Evolutionary conservation across 2,888 invertebrate species (phyloP).

Genomic region (Callyntrura guangdongensis): DNA sequence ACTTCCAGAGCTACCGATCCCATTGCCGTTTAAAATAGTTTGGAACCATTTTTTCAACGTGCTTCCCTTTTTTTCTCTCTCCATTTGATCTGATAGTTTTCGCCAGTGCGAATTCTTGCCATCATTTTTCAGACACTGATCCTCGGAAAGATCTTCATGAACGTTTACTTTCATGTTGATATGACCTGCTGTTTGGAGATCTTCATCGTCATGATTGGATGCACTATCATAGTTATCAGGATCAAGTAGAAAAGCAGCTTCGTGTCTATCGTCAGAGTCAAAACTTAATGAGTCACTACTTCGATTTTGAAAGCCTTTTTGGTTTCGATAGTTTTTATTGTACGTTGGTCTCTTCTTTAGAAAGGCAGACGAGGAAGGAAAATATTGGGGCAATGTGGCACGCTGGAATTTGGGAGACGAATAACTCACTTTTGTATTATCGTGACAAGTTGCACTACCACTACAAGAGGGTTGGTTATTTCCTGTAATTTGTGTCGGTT

Average conservation of each 20-base stretch:
- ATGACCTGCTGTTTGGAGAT: constrained; percentile 47
- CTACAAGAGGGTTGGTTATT: not conserved
- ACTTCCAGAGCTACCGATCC: constrained; percentile 76
- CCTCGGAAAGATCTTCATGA: constrained; percentile 52
- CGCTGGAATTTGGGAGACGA: constrained; percentile 42
- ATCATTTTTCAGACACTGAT: constrained; percentile 12
- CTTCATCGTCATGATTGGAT: constrained; percentile 62
- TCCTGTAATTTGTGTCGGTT: not conserved
- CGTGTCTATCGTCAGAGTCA: constrained; percentile 80
- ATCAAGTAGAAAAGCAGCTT: constrained; percentile 77
- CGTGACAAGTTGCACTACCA: not conserved
- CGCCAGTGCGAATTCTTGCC: constrained; percentile 75
- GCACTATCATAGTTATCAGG: constrained; percentile 53
- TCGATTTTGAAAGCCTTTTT: constrained; percentile 68
- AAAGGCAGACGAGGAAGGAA: constrained; percentile 37
- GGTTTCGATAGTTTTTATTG: constrained; percentile 77
- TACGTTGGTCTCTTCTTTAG: constrained; percentile 78
- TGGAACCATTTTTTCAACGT: constrained; percentile 84
- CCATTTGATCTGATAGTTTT: constrained; percentile 82
- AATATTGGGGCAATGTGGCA: constrained; percentile 29
- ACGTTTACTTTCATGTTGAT: constrained; percentile 76
- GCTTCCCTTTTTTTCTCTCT: constrained; percentile 80
- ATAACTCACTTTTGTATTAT: not conserved
- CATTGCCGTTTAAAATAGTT: constrained; percentile 83
- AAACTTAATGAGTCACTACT: constrained; percentile 73